These are phyloP conservation scores for Campoplex nolae DNA, from an alignment of 2,888 invertebrate species.

Conservation along the genomic window DNA sequence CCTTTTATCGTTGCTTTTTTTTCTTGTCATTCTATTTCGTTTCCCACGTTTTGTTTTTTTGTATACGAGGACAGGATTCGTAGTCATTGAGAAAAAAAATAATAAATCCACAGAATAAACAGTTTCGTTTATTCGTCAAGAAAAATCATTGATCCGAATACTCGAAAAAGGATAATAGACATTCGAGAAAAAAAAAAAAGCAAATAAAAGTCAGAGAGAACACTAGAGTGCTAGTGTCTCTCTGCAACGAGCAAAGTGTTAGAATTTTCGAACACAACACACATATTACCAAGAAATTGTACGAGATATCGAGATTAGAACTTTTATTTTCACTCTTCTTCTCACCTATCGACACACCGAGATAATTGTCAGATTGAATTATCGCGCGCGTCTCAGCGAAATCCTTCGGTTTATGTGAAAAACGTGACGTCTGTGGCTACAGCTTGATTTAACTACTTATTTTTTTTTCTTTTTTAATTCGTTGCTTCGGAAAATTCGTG, in stretches of 20 bases:
- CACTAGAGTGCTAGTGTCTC: neutral
- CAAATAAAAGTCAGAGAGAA: neutral
- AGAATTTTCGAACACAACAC: neutral
- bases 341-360: neutral
- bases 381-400: constrained; percentile 16
- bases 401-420: neutral
- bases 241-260: neutral
- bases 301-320: neutral
- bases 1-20: neutral
- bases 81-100: neutral
- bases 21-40: neutral
- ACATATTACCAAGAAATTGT: neutral
- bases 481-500: neutral
- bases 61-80: neutral
- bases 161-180: neutral
- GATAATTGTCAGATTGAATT: neutral
- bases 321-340: constrained; percentile 7
- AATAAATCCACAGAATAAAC: neutral
- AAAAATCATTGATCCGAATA: neutral
- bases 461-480: constrained; percentile 15
- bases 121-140: neutral
- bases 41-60: too few relatives aligned
- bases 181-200: neutral
- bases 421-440: neutral
- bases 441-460: neutral